These are phyloP conservation scores for Nycticebus coucang DNA, from an alignment of 2,113 vertebrate species.

Conservation along the genomic window DNA sequence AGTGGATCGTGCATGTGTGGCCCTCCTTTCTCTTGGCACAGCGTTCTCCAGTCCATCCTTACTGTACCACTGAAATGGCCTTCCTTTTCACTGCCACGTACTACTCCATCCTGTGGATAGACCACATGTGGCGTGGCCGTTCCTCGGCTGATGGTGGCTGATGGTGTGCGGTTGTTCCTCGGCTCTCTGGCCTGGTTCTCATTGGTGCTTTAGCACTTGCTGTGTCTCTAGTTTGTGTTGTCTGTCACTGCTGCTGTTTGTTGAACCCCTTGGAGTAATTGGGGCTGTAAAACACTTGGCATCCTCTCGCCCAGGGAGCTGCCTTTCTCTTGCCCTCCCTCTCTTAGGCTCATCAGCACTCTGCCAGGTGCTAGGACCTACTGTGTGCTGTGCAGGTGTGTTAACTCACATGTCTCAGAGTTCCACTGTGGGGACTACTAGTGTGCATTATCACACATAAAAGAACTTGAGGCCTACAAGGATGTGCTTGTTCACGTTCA, in stretches of 20 bases:
- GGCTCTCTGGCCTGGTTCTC: too few species aligned
- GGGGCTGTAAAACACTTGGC: not conserved
- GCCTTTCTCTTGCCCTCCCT: not conserved
- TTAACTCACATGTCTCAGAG: not conserved
- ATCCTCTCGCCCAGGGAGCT: not conserved
- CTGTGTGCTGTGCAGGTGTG: rapidly evolving
- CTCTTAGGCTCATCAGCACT: not conserved
- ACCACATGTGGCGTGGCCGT: not conserved
- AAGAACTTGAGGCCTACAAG: not conserved
- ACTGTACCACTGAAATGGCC: too few species aligned
- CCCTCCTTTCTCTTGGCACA: too few species aligned
- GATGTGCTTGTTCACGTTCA: not conserved
- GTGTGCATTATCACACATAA: too few species aligned
- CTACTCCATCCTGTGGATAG: too few species aligned
- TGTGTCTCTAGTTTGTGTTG: not conserved
- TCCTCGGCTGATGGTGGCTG: not conserved
- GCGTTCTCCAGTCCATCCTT: too few species aligned
- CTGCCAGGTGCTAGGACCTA: not conserved
- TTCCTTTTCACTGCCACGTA: too few species aligned
- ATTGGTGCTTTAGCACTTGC: not conserved
- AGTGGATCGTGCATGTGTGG: too few species aligned
- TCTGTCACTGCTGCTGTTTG: not conserved
- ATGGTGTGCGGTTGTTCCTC: not conserved
- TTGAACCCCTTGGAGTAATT: not conserved
- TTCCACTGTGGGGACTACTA: rapidly evolving